Evolutionary conservation across 92 coral and sea anemone species (phyloP).

Genomic region (Scolanthus callimorphus): DNA sequence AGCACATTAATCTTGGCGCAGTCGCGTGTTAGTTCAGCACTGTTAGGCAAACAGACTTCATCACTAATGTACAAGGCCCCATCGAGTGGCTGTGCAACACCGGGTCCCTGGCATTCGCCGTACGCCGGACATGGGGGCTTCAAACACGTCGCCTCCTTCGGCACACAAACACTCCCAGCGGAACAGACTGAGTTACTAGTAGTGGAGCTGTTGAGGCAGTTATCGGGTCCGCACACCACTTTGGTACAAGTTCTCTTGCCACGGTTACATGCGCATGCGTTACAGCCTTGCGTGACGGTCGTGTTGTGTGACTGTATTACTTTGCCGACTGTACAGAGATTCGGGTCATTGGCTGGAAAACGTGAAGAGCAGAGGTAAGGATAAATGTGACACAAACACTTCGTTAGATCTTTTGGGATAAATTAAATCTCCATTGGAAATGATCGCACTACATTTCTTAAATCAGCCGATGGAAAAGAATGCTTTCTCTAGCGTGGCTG

Average conservation of each 20-base stretch:
- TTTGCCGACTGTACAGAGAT: conserved; percentile 22
- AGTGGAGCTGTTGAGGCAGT: conserved; percentile 63
- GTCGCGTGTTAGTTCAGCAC: conserved; percentile 69
- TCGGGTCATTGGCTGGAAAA: conserved; percentile 21
- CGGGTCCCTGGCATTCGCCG: conserved; percentile 73
- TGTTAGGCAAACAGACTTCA: conserved; percentile 71
- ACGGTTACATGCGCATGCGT: conserved; percentile 64
- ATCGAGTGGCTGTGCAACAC: conserved; percentile 37
- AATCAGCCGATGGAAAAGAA: too few species aligned
- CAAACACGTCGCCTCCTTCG: conserved; percentile 60
- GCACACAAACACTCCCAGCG: conserved; percentile 55
- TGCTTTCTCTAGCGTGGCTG: too few species aligned
- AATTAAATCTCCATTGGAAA: too few species aligned
- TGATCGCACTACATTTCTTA: too few species aligned
- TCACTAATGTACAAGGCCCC: conserved; percentile 52
- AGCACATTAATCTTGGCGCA: conserved; percentile 88
- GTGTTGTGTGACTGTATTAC: conserved; percentile 63
- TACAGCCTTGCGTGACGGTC: conserved; percentile 71
- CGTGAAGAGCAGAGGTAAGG: too few species aligned
- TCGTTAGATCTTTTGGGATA: too few species aligned
- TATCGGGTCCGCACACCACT: conserved; percentile 75
- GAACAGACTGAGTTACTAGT: conserved; percentile 57
- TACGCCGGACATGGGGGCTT: conserved; percentile 83
- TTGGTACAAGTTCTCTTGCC: conserved; percentile 70
- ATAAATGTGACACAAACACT: too few species aligned